A percentile compares a stretch with the other conserved stretches of the same genome.
Conservation (phyloP, 2,113 vertebrate species). For the Pseudolaguvia tuberculata region DNA sequence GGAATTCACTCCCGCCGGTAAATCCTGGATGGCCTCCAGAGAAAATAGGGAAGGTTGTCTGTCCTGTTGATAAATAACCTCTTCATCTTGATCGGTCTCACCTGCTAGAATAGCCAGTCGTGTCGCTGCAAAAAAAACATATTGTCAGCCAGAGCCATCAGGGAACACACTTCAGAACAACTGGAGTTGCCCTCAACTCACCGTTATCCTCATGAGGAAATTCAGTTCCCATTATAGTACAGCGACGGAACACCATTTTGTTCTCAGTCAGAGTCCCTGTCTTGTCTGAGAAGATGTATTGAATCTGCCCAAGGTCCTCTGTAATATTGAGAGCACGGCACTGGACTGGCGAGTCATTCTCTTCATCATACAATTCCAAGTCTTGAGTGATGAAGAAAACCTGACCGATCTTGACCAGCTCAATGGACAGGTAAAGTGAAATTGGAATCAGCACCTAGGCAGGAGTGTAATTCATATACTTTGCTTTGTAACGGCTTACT, state of each 20-base stretch:
- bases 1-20: conserved; percentile 19
- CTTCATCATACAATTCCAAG: conserved; percentile 81
- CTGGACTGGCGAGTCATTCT: conserved; percentile 78
- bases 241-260: conserved; percentile 94
- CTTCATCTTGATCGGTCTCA: conserved; percentile 53
- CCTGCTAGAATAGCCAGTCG: conserved; percentile 58
- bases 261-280: conserved; percentile 96
- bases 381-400: conserved; percentile 93
- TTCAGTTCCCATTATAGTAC: conserved; percentile 84
- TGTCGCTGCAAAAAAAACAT: conserved; percentile 50
- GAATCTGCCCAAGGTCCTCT: conserved; percentile 91
- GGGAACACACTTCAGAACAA: neutral
- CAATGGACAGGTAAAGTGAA: conserved; percentile 91
- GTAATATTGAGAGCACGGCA: conserved; percentile 93
- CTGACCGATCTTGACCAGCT: conserved; percentile 91
- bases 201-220: conserved; percentile 91
- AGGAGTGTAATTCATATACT: neutral
- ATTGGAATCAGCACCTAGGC: conserved; percentile 87
- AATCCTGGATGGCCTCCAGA: conserved; percentile 42
- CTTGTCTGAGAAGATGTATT: conserved; percentile 95
- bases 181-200: neutral
- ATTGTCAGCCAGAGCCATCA: neutral
- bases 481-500: neutral
- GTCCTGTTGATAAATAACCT: conserved; percentile 56
- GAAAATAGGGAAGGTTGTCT: conserved; percentile 41